A percentile compares a stretch with the other conserved stretches of the same genome.
Evolutionary conservation across 2,888 invertebrate genomes (phyloP).

Genomic region (Copidosoma aretas): DNA sequence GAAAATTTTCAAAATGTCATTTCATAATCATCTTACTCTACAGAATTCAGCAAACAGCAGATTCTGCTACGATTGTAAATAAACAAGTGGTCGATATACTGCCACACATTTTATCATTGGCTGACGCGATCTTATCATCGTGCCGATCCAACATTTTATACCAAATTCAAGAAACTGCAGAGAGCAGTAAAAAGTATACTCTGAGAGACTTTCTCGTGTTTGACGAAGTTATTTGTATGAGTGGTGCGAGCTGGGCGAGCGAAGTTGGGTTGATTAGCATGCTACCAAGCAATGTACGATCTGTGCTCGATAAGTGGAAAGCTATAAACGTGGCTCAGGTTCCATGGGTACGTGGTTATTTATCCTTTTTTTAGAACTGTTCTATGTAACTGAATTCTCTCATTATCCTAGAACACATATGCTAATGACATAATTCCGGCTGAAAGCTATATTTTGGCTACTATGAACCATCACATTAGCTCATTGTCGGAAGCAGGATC

Average conservation of each 20-base stretch:
- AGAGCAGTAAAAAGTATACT: conserved; percentile 59
- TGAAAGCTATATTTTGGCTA: conserved; percentile 81
- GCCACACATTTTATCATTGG: conserved; percentile 71
- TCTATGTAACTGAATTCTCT: conserved; percentile 7
- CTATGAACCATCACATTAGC: conserved; percentile 73
- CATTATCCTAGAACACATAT: conserved; percentile 69
- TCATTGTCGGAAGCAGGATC: conserved; percentile 69
- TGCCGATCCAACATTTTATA: conserved; percentile 63
- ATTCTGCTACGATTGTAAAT: conserved; percentile 49
- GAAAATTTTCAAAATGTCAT: conserved; percentile 1
- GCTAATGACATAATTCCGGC: conserved; percentile 81
- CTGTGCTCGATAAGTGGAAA: conserved; percentile 71
- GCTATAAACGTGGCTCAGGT: conserved; percentile 66
- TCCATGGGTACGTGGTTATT: conserved; percentile 65
- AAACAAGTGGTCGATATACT: conserved; percentile 69
- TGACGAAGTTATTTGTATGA: conserved; percentile 45
- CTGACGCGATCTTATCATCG: conserved; percentile 68
- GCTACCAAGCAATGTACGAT: conserved; percentile 66
- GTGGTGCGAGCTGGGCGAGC: conserved; percentile 63
- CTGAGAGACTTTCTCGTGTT: conserved; percentile 64
- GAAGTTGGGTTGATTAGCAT: conserved; percentile 65
- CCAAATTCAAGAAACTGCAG: conserved; percentile 61
- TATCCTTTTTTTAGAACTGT: too few species aligned
- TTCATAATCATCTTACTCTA: conserved; percentile 14
- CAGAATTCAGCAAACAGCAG: conserved; percentile 46